Base-by-base conservation (phyloP, 2,797 vertebrate species). In the Siniperca obscura region DNA sequence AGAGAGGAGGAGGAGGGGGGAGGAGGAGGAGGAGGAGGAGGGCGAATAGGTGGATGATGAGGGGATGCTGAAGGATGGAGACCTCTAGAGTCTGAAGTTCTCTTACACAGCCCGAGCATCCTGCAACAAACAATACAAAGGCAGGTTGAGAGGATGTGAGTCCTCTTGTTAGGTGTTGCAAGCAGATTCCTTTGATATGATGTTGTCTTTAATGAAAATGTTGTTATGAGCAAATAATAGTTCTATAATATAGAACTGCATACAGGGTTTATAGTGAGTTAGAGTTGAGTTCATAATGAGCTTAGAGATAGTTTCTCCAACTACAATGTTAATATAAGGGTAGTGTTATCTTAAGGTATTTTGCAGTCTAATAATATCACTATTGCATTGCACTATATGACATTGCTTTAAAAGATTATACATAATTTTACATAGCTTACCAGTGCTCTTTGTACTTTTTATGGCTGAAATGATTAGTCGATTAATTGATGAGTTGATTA, bases 61-160 rank as follows among this genome's bases (percentile, higher is more conserved):
- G 87, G 92, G 93, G 94, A 94, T 94, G 93, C 92, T 94, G 96
- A 95, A 95, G 95, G 95, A 96, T 94, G 96, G 95, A 95, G 96
- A 96, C 95, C 96, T 95, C 96, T 96, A 96, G 93, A 96, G 96
- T 96, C 94, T 87, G 90, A 94, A 95, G 89, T 92, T 95, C 90
- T 91, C 80, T 90, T 85, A 68, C 87, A 81, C 92, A 92, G 80
- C 78, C 70, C 27, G 81, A 70, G 71, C 82, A 80, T 81, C 71
- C 56, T 86, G 80, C 82, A 83, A 81, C 81, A 65, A 36, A 76
- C 77, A 68, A 21, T 25, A 9, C 0, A 46, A 25, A 25, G 61
- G 78, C 44, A 60, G 19, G 42, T 13, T 48, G 42, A 25, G 61
- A 30, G 64, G 52, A 42, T 34, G 57, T 4, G 65, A 62, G 68